Conservation (phyloP, 2,113 vertebrate genomes). For the Lontra canadensis region DNA sequence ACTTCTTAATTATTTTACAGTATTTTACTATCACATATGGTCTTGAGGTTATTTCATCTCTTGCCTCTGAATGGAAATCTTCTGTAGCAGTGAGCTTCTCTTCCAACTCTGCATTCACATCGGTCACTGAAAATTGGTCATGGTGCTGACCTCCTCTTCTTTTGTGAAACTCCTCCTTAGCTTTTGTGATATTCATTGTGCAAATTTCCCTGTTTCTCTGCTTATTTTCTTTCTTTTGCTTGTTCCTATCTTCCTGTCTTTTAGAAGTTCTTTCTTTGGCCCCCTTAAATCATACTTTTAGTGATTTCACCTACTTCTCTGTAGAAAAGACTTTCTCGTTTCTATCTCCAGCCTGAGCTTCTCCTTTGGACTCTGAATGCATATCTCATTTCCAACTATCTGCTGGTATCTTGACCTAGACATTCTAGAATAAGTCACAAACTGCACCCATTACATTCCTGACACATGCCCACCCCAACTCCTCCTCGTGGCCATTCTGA, state of each 20-base stretch:
- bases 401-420: not conserved
- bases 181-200: not conserved
- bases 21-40: not conserved
- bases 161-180: not conserved
- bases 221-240: not conserved
- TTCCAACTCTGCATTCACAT: not conserved
- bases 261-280: conserved; percentile 1
- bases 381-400: not conserved
- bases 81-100: not conserved
- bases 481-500: not conserved
- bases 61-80: not conserved
- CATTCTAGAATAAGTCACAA: not conserved
- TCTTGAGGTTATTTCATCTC: not conserved
- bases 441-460: not conserved
- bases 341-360: not conserved
- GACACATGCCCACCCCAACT: not conserved
- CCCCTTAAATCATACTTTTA: not conserved
- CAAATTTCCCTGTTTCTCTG: not conserved
- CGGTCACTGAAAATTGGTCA: not conserved
- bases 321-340: not conserved
- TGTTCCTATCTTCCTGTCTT: not conserved
- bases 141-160: not conserved
- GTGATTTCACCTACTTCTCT: not conserved
- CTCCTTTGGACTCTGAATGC: not conserved
- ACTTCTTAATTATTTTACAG: not conserved